Percentiles rank a stretch among this genome's conserved stretches.
Evolutionary conservation across 1,140 invertebrate genomes (phyloP).

Genomic region (Drosophila nigromelanica): DNA sequence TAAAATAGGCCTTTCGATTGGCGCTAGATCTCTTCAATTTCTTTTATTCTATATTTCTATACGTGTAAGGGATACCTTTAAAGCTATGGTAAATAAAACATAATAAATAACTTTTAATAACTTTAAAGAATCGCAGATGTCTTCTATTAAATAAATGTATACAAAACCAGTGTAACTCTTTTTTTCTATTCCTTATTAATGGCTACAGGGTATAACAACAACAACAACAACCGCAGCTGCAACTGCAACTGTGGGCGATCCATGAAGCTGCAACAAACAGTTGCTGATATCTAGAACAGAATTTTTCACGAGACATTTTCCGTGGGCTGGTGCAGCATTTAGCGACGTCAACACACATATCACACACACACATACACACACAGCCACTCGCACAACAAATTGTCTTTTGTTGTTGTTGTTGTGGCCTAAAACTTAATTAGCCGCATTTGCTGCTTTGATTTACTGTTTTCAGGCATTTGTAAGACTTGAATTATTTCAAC

Average conservation of each 20-base stretch:
- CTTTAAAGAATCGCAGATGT: too few species aligned
- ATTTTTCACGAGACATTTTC: conserved; percentile 78
- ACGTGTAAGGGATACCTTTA: too few species aligned
- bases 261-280: conserved; percentile 49
- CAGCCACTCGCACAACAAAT: conserved; percentile 56
- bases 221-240: neutral
- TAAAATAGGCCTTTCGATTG: too few species aligned
- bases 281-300: conserved; percentile 74
- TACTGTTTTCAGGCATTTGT: conserved; percentile 47
- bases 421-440: conserved; percentile 71
- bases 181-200: too few species aligned
- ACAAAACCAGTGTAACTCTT: too few species aligned
- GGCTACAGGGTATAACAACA: conserved; percentile 2
- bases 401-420: conserved; percentile 44
- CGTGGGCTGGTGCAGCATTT: conserved; percentile 73
- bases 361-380: conserved; percentile 24
- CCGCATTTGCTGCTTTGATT: conserved; percentile 75
- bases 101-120: too few species aligned
- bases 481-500: conserved; percentile 41
- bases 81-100: too few species aligned
- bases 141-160: too few species aligned
- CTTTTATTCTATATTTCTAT: too few species aligned
- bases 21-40: too few species aligned
- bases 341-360: conserved; percentile 55
- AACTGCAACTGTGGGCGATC: conserved; percentile 54